Percentiles rank a stretch among this genome's conserved stretches.
Conservation (phyloP, 2,797 vertebrate species). For the Australoheros facetus region DNA sequence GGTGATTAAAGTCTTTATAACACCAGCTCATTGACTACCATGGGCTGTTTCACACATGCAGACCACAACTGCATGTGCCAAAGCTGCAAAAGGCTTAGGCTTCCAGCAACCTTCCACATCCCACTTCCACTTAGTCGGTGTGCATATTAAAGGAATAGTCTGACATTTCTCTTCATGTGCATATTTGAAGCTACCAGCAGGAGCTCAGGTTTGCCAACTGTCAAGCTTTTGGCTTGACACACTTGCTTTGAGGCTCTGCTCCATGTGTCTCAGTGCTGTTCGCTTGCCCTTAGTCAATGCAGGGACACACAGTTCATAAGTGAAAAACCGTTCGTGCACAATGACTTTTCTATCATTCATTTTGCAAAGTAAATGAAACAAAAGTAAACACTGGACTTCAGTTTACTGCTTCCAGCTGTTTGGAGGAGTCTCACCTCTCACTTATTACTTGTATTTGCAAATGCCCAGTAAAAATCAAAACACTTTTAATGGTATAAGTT, state of each 20-base stretch:
- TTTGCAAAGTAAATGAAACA: no score
- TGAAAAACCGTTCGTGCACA: neutral
- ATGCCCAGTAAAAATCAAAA: neutral
- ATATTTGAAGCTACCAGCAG: neutral
- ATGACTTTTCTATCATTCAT: neutral
- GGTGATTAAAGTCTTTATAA: constrained; percentile 42
- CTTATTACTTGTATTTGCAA: neutral
- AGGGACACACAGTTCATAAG: neutral
- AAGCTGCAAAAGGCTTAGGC: constrained; percentile 64
- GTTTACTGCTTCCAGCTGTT: neutral
- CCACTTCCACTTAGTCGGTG: neutral
- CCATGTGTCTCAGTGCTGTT: neutral
- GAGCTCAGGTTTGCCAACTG: constrained; percentile 1
- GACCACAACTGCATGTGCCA: constrained; percentile 34
- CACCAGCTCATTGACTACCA: constrained; percentile 33
- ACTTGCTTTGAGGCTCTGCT: neutral
- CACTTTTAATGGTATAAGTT: neutral
- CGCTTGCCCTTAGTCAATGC: neutral
- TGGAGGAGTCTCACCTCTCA: neutral
- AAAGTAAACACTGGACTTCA: neutral
- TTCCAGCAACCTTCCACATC: neutral
- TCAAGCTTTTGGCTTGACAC: neutral
- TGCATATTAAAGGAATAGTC: constrained; percentile 10
- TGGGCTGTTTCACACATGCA: constrained; percentile 49
- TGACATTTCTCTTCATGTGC: neutral